These are phyloP conservation scores for Tor tambroides DNA, from an alignment of 2,113 vertebrate species.

Conservation along the genomic window DNA sequence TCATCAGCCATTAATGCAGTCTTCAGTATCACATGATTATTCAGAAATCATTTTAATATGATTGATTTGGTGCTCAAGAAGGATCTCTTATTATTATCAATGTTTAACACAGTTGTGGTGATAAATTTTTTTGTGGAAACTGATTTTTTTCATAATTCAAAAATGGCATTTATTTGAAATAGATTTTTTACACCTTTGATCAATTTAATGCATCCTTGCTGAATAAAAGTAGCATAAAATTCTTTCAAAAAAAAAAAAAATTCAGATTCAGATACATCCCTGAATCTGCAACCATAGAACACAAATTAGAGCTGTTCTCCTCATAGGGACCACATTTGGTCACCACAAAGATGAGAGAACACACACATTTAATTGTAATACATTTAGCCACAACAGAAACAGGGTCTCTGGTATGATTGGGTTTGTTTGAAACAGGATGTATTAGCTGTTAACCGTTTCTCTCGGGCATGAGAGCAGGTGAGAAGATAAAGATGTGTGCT, in stretches of 20 bases:
- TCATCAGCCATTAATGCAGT: background rate
- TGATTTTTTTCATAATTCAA: no score
- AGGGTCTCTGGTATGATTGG: background rate
- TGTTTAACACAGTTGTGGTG: background rate
- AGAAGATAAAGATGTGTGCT: slow-evolving; percentile 89
- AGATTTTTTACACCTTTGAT: no score
- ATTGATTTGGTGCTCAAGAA: background rate
- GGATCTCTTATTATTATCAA: background rate
- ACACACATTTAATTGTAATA: background rate
- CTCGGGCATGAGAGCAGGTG: slow-evolving; percentile 81
- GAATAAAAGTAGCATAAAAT: no score
- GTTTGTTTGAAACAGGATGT: slow-evolving; percentile 17
- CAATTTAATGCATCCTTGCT: no score
- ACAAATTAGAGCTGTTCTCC: background rate
- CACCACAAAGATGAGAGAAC: background rate
- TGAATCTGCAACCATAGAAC: background rate
- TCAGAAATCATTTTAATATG: background rate
- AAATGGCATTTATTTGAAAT: no score
- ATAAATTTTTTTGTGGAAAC: background rate
- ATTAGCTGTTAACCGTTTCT: slow-evolving; percentile 29
- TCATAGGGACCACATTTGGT: background rate
- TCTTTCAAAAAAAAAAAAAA: background rate
- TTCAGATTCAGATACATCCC: no score
- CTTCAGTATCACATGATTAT: background rate
- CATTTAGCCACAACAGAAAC: no score